Percentiles rank a stretch among this genome's conserved stretches.
Conservation (phyloP, 1,140 invertebrate species). For the Meloidogyne exigua region DNA sequence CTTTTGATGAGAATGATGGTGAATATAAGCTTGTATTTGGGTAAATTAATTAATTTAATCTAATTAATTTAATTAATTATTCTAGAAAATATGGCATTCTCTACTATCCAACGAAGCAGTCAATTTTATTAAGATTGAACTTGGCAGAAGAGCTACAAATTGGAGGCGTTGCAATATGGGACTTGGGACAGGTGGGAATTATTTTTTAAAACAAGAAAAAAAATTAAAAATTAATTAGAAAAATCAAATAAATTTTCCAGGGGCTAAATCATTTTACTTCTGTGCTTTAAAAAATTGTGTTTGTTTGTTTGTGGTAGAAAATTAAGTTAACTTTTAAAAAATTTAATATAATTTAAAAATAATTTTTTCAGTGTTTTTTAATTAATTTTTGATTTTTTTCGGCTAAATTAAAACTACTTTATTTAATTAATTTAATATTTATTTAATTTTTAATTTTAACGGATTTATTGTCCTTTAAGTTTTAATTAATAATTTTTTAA, state of each 20-base stretch:
- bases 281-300: slow-evolving; percentile 71
- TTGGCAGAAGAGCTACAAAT: slow-evolving; percentile 77
- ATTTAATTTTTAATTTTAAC: too few relatives aligned
- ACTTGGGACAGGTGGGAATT: slow-evolving; percentile 75
- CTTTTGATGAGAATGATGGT: slow-evolving; percentile 17
- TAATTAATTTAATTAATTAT: slow-evolving; percentile 1
- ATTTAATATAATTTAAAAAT: too few relatives aligned
- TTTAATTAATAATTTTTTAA: too few relatives aligned
- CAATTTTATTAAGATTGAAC: slow-evolving; percentile 77
- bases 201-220: neutral
- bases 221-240: neutral
- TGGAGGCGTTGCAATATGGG: slow-evolving; percentile 83
- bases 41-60: neutral
- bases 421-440: too few relatives aligned
- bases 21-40: slow-evolving; percentile 25
- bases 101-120: slow-evolving; percentile 79
- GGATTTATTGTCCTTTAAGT: too few relatives aligned
- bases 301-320: too few relatives aligned
- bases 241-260: neutral
- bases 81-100: slow-evolving; percentile 28
- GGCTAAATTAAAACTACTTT: too few relatives aligned
- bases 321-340: too few relatives aligned
- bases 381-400: too few relatives aligned
- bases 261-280: slow-evolving; percentile 92
- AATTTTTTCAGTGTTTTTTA: too few relatives aligned